Percentiles rank a stretch among this genome's conserved stretches.
These are phyloP conservation scores for Aptenodytes forsteri DNA, from an alignment of 2,113 vertebrate species.

Conservation along the genomic window DNA sequence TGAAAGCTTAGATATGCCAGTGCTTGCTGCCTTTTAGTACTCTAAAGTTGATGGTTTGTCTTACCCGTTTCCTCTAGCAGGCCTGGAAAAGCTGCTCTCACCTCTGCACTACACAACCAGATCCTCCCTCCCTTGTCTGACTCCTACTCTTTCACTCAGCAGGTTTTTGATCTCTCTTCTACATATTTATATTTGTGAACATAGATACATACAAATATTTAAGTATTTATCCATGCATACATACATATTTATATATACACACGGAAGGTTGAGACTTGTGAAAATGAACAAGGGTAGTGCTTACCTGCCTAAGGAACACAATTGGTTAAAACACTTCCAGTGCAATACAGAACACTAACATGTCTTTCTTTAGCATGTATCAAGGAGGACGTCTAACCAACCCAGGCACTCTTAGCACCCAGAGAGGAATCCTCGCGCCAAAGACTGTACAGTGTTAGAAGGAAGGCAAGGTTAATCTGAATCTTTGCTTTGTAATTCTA, in stretches of 20 bases:
- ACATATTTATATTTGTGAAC: background rate
- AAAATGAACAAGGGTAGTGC: background rate
- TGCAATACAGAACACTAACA: background rate
- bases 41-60: background rate
- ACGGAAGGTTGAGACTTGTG: background rate
- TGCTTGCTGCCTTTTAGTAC: background rate
- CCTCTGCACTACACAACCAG: background rate
- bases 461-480: background rate
- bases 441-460: background rate
- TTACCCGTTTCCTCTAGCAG: background rate
- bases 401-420: background rate
- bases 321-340: background rate
- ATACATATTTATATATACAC: background rate
- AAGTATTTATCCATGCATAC: background rate
- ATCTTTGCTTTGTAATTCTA: background rate
- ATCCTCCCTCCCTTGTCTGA: background rate
- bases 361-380: accelerated
- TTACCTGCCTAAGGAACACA: background rate
- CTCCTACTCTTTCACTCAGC: background rate
- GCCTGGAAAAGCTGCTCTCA: background rate
- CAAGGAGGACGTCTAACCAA: no score
- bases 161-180: background rate
- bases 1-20: background rate
- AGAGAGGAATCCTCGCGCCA: background rate
- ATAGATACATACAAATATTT: background rate